These are phyloP conservation scores for Balaeniceps rex DNA, from an alignment of 2,113 vertebrate genomes.

Conservation along the genomic window DNA sequence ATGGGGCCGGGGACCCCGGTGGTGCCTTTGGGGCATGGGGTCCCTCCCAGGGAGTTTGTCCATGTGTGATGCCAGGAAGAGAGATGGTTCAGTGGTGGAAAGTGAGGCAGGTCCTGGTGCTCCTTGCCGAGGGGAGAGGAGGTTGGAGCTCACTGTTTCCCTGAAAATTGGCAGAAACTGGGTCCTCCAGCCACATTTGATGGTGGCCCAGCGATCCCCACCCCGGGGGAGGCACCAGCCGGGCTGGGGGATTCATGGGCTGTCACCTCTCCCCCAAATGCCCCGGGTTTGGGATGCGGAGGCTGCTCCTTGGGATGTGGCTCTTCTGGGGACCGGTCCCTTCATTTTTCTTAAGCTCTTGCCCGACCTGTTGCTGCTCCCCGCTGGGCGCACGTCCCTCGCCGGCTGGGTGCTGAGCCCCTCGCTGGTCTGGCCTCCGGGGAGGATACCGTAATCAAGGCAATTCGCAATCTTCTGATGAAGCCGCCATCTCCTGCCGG, in stretches of 20 bases:
- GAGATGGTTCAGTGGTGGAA: background rate
- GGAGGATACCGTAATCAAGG: background rate
- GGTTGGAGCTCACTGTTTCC: background rate
- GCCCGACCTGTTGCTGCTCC: background rate
- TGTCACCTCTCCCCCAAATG: accelerated
- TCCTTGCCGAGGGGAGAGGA: background rate
- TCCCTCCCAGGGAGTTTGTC: no score
- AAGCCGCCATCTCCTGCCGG: background rate
- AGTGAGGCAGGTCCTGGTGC: background rate
- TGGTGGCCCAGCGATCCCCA: background rate
- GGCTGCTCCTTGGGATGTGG: background rate
- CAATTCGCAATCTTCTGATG: background rate
- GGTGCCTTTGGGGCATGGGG: background rate
- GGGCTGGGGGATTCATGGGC: background rate
- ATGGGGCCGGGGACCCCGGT: accelerated
- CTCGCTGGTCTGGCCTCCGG: accelerated
- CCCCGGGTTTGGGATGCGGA: background rate
- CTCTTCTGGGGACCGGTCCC: background rate
- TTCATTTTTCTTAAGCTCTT: background rate
- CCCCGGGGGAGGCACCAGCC: background rate
- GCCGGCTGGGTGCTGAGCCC: background rate
- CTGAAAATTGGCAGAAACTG: accelerated
- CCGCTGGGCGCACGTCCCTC: accelerated
- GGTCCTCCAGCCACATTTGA: background rate
- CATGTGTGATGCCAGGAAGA: accelerated